Conservation (phyloP, 2,113 vertebrate species). For the Xenopus tropicalis region DNA sequence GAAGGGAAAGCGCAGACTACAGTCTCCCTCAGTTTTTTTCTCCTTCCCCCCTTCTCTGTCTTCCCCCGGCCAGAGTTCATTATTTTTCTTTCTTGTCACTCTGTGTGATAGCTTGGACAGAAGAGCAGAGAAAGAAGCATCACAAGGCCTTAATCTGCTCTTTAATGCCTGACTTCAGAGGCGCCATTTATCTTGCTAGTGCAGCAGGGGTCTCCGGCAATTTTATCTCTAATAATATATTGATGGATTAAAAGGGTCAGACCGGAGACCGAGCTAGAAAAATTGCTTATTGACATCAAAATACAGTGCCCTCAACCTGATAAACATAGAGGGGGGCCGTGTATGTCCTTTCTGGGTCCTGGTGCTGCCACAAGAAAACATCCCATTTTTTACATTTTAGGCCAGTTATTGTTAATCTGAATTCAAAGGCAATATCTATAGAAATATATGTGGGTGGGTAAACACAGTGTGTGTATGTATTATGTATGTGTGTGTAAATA, state of each 20-base stretch:
- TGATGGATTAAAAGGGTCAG: conserved; percentile 99
- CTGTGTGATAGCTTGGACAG: conserved; percentile 99
- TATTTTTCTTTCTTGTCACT: conserved; percentile 99
- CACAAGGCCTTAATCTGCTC: conserved; percentile 99
- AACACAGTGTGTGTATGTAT: background rate
- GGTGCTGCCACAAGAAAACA: conserved; percentile 28
- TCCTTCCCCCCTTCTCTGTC: conserved; percentile 77
- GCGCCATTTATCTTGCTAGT: conserved; percentile 99
- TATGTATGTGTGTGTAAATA: background rate
- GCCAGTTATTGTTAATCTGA: conserved; percentile 31
- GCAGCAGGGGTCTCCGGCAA: conserved; percentile 99
- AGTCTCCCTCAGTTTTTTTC: conserved; percentile 65
- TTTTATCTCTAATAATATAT: conserved; percentile 99
- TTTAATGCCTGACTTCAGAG: conserved; percentile 99
- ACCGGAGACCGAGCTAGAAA: conserved; percentile 99
- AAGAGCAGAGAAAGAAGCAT: conserved; percentile 99
- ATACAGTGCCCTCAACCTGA: conserved; percentile 99
- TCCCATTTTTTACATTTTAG: conserved; percentile 29
- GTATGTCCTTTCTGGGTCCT: conserved; percentile 42
- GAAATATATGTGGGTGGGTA: background rate
- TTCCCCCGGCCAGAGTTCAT: conserved; percentile 99
- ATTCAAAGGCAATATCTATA: background rate
- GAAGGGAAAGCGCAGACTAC: conserved; percentile 45
- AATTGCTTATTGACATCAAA: conserved; percentile 99
- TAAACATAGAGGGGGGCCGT: conserved; percentile 95